Base-by-base conservation (phyloP, 1,140 invertebrate genomes). In the Druon quercuslanigerum region DNA sequence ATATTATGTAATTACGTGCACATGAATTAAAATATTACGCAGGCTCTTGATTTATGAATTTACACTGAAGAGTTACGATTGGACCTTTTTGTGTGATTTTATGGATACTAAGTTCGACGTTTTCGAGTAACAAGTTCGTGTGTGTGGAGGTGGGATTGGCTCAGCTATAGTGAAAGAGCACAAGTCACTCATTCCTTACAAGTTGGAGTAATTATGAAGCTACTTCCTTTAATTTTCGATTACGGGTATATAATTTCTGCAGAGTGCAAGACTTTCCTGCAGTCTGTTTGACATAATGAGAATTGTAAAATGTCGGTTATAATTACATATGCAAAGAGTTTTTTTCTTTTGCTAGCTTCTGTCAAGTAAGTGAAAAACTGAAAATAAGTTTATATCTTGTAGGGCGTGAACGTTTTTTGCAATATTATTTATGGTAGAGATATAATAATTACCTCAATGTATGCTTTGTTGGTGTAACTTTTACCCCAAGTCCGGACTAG, bases 131-230 rank as follows among this genome's bases (percentile, higher is more conserved):
- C 16, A 66, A 66, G 16, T 66, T 40, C 12, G 25, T 40, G 14
- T 66, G 13, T 66, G 33, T 40, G 33, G 9, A 66, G 25, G 60
- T 46, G 60, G 33, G 33, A 66, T 66, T 66, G 60, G 60, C 25
- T 54, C 52, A 54, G n/a, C 52, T 33, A 40, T 66, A 40, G 60
- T 66, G 60, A 66, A 66, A 66, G 60, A 66, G 60, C 60, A 66
- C 60, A 66, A 66, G 60, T 66, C 20, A 57, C 33, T 57, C 56
- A 57, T 57, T 57, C 56, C 56, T 19, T 57, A 17, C 25, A 57
- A 57, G 56, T 57, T 57, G 56, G 56, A 57, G 56, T 57, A 57
- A 57, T 57, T 57, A 57, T 25, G 19, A 20, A 57, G 56, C 56
- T 57, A 57, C 56, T 57, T 57, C 56, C 56, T 57, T 25, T 20